Percentiles rank a stretch among this genome's conserved stretches.
Evolutionary conservation across 2,888 invertebrate species (phyloP).

Genomic region (Chorisops tibialis): DNA sequence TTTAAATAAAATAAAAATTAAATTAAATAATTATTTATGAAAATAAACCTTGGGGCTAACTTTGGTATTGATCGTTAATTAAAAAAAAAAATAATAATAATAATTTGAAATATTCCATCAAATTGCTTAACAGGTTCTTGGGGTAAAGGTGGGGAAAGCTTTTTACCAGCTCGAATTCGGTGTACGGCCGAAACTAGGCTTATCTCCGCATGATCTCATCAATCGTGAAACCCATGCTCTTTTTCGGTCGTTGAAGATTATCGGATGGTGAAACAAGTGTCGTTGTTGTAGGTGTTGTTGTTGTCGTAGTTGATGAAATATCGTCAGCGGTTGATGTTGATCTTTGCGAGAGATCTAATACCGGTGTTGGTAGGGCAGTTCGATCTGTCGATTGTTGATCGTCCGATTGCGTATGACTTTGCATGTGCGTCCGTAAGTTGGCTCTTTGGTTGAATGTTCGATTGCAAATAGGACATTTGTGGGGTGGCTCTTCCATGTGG

Average conservation of each 20-base stretch:
- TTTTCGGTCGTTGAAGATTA: constrained; percentile 47
- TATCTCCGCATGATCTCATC: constrained; percentile 86
- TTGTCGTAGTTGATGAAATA: constrained; percentile 37
- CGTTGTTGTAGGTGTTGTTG: constrained; percentile 39
- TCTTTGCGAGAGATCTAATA: constrained; percentile 59
- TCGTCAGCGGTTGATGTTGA: constrained; percentile 35
- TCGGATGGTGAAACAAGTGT: background rate
- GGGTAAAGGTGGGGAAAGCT: background rate
- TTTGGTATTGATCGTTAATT: no score
- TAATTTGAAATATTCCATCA: no score
- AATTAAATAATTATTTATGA: no score
- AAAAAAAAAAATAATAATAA: no score
- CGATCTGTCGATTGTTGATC: constrained; percentile 33
- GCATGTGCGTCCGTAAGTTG: constrained; percentile 84
- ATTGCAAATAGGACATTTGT: constrained; percentile 86
- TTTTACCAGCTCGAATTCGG: constrained; percentile 10
- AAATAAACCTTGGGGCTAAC: no score
- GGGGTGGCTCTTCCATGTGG: constrained; percentile 90
- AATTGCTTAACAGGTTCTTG: no score
- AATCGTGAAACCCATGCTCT: constrained; percentile 74
- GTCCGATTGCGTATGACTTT: constrained; percentile 66
- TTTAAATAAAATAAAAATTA: no score
- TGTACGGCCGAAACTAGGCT: constrained; percentile 32
- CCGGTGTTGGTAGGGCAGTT: constrained; percentile 38
- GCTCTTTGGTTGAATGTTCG: constrained; percentile 90